Percentiles rank a stretch among this genome's conserved stretches.
Evolutionary conservation across 2,888 invertebrate species (phyloP).

Genomic region (Nezara viridula): DNA sequence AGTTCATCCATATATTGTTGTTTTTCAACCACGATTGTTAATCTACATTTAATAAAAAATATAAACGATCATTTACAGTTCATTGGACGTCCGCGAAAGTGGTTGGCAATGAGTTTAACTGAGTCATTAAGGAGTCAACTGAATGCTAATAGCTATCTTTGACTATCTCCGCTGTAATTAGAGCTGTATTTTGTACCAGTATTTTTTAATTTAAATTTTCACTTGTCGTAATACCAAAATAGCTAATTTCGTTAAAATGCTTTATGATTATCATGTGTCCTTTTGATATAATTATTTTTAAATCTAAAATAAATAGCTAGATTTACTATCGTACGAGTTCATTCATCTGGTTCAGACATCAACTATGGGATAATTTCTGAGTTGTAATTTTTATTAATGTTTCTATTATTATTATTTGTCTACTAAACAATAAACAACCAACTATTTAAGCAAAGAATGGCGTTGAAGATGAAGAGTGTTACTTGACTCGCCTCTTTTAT

Average conservation of each 20-base stretch:
- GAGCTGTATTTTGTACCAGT: too few species aligned
- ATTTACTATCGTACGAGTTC: too few species aligned
- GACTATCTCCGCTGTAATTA: not conserved
- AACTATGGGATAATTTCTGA: not conserved
- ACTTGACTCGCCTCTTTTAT: not conserved
- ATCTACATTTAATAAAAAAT: too few species aligned
- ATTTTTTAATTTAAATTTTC: too few species aligned
- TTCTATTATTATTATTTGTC: too few species aligned
- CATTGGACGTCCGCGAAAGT: constrained; percentile 17
- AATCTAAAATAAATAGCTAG: too few species aligned
- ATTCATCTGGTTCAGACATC: too few species aligned
- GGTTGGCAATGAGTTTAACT: not conserved
- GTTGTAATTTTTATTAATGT: not conserved
- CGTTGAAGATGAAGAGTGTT: not conserved
- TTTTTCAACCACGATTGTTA: too few species aligned
- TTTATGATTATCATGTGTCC: too few species aligned
- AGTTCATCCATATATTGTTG: too few species aligned
- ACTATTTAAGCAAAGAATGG: not conserved
- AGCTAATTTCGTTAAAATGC: too few species aligned
- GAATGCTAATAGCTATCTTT: not conserved
- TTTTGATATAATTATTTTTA: not conserved
- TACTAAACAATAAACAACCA: not conserved
- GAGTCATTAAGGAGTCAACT: not conserved
- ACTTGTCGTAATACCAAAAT: too few species aligned
- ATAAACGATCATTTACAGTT: not conserved